Evolutionary conservation across 2,888 invertebrate species (phyloP), one percentile per base, ranked within the genome.

Genomic region (Scotopteryx bipunctaria): DNA sequence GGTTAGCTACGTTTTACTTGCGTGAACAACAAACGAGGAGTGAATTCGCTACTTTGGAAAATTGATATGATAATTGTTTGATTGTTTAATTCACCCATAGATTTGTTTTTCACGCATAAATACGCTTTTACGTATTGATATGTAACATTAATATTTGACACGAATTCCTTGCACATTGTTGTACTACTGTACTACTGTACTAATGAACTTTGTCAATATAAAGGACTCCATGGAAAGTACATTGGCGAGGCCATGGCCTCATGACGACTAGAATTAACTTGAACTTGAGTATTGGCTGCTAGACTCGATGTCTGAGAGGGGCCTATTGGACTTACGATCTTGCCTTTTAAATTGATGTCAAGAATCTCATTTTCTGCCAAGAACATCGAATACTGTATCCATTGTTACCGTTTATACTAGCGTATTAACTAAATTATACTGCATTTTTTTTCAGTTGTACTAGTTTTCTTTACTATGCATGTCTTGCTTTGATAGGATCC

Each of bases 1-100:
- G 77, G 71, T 75, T 67, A 67, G 69, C 60, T 60, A 60, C 62
- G 47, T 64, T 57, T 55, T 49, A 55, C 55, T 59, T 64, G 64
- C 67, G 69, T 44, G 64, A 68, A 65, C 59, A 48, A 66, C 66
- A 57, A 55, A 66, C 57, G 57, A 59, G 54, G 64, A 57, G 64
- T 64, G 65, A 61, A 65, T 47, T 55, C 33, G 40, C 50, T 29
- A 42, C 37, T 46, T 42, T 45, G 40, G 31, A 19, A 31, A 17
- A 23, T 36, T 37, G 6, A 27, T 42, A 17, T 36, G 23, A 46
- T 37, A 40, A 35, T 45, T 29, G 42, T 43, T 52, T 38, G 46
- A 43, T 49, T 21, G 21, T 46, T 25, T 19, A 19, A 42, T 54
- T 57, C 51, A 33, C 55, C 47, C 54, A 38, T 42, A 46, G 53